phyloP scores from a whole-genome alignment of 2,797 vertebrate species.

The Acanthiza pusilla region DNA sequence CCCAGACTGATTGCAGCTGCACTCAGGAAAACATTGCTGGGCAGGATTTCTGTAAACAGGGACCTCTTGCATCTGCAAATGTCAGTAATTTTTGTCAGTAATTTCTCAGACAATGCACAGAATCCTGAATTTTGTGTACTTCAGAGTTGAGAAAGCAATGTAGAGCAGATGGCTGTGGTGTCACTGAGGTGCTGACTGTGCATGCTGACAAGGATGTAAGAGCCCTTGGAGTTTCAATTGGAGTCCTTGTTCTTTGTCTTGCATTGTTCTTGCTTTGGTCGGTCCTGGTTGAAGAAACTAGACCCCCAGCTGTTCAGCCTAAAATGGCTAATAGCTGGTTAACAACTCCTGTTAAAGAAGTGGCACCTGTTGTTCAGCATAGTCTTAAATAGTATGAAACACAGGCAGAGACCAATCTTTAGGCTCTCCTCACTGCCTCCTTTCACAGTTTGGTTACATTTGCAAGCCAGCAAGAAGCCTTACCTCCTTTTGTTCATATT shows the following conservation, averaged over 20 bases:
- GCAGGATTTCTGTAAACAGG: background rate
- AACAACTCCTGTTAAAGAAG: background rate
- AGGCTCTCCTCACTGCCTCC: background rate
- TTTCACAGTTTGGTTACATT: background rate
- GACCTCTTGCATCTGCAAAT: background rate
- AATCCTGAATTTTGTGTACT: background rate
- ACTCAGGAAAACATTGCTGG: background rate
- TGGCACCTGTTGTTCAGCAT: background rate
- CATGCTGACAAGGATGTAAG: background rate
- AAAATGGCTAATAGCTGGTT: background rate
- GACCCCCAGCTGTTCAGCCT: background rate
- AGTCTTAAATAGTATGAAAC: background rate
- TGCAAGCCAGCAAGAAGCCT: background rate
- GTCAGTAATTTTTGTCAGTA: background rate
- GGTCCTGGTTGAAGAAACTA: background rate
- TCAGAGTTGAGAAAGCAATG: background rate
- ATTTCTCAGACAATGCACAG: background rate
- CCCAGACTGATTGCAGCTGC: background rate
- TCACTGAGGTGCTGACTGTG: fast-evolving
- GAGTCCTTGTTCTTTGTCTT: background rate
- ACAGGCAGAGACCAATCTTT: background rate
- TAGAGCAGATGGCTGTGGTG: background rate
- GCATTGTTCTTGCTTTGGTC: background rate
- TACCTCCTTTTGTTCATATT: background rate
- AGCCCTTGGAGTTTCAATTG: background rate